These are phyloP conservation scores for Diachasma alloeum DNA, from an alignment of 1,140 invertebrate genomes.

Conservation along the genomic window DNA sequence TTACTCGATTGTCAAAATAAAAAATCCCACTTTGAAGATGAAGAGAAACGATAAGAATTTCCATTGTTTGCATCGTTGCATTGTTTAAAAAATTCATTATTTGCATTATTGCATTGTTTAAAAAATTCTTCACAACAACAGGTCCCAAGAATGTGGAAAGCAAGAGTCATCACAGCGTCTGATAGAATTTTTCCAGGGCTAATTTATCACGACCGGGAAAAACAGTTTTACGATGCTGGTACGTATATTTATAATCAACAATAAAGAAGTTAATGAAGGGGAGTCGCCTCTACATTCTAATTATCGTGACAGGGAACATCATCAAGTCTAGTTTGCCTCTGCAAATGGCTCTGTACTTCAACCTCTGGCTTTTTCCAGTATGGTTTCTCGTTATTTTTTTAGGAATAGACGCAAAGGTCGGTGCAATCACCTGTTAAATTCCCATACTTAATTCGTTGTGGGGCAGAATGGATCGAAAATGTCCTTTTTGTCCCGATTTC, in stretches of 20 bases:
- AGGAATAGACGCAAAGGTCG: conserved; percentile 73
- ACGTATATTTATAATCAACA: conserved; percentile 26
- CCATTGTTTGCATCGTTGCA: too few species aligned
- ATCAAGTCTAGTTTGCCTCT: conserved; percentile 75
- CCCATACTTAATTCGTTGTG: neutral
- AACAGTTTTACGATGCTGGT: conserved; percentile 52
- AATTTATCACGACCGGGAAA: conserved; percentile 46
- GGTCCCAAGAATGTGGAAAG: conserved; percentile 43
- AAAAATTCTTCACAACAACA: neutral
- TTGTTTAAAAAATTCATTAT: too few species aligned
- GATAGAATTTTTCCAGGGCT: conserved; percentile 65
- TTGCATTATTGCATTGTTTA: too few species aligned
- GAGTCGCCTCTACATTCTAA: too few species aligned
- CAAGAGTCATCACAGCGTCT: conserved; percentile 59
- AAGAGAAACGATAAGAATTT: too few species aligned
- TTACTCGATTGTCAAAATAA: too few species aligned
- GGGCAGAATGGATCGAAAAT: conserved; percentile 13
- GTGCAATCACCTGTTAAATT: neutral
- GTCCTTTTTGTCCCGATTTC: conserved; percentile 15
- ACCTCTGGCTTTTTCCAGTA: conserved; percentile 76
- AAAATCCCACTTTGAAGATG: too few species aligned
- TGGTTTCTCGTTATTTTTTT: conserved; percentile 74
- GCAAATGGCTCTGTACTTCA: conserved; percentile 86
- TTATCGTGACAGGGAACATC: conserved; percentile 52
- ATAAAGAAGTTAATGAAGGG: neutral